These are phyloP conservation scores for Xanthorhoe designata DNA, from an alignment of 2,888 invertebrate genomes.

Conservation along the genomic window DNA sequence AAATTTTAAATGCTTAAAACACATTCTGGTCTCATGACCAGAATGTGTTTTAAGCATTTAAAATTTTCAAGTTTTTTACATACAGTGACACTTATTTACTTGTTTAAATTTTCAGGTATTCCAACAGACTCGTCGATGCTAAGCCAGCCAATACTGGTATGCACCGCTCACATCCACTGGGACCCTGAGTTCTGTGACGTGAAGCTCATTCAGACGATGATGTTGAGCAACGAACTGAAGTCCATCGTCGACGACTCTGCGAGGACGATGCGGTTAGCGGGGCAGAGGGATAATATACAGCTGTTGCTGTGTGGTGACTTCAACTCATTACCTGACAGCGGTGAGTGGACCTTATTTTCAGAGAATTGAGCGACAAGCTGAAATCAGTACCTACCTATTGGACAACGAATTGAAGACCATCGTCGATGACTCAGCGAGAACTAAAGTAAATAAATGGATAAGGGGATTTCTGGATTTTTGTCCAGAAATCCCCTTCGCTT, in stretches of 20 bases:
- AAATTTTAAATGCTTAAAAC: too few species aligned
- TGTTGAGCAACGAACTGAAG: conserved; percentile 97
- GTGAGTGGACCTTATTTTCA: conserved; percentile 62
- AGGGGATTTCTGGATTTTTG: too few species aligned
- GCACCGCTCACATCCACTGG: conserved; percentile 99
- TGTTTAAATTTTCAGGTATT: conserved; percentile 76
- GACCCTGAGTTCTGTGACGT: conserved; percentile 99
- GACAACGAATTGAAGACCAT: conserved; percentile 71
- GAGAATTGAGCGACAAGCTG: too few species aligned
- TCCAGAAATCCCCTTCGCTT: conserved; percentile 90
- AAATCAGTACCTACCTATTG: too few species aligned
- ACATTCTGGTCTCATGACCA: too few species aligned
- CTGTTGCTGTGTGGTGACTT: conserved; percentile 98
- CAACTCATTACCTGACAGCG: conserved; percentile 98
- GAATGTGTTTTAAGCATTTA: too few species aligned
- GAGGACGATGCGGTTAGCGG: conserved; percentile 90
- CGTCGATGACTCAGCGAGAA: conserved; percentile 94
- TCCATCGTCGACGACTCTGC: conserved; percentile 94
- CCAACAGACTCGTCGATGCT: conserved; percentile 91
- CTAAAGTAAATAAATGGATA: too few species aligned
- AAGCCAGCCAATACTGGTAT: conserved; percentile 95
- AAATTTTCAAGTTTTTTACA: too few species aligned
- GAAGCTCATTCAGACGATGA: conserved; percentile 99
- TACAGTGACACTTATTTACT: too few species aligned
- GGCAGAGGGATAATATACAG: conserved; percentile 93